Percentiles rank a stretch among this genome's conserved stretches.
Evolutionary conservation across 2,113 vertebrate genomes (phyloP).

Genomic region (Amphiprion ocellaris): DNA sequence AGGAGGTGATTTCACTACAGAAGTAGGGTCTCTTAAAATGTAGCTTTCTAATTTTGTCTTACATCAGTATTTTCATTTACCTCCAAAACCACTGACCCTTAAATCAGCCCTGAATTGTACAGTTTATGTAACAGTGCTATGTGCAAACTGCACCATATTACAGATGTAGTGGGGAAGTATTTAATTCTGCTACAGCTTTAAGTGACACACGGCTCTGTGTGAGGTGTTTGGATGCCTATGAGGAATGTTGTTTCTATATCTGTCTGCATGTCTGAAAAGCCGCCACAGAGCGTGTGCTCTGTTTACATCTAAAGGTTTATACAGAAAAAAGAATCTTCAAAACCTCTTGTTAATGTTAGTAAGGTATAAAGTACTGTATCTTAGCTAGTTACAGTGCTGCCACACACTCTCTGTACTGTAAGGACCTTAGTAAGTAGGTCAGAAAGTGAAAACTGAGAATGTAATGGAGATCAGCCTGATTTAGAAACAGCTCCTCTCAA

Average conservation of each 20-base stretch:
- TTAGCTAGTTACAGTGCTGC: slow-evolving; percentile 4
- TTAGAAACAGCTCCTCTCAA: slow-evolving; percentile 59
- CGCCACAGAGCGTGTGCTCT: not conserved
- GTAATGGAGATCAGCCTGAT: slow-evolving; percentile 58
- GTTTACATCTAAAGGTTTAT: slow-evolving; percentile 1
- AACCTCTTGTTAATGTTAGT: not conserved
- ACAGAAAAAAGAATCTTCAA: not conserved
- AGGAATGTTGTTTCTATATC: slow-evolving; percentile 71
- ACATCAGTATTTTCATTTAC: not conserved
- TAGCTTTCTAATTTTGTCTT: not conserved
- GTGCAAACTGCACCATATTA: not conserved
- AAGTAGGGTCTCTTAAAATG: not conserved
- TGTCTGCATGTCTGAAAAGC: slow-evolving; percentile 63
- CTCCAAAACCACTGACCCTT: not conserved
- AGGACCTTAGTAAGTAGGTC: slow-evolving; percentile 40
- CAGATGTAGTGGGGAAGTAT: not conserved
- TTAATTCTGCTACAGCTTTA: slow-evolving; percentile 67
- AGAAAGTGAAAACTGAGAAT: slow-evolving; percentile 52
- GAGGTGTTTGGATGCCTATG: slow-evolving; percentile 63
- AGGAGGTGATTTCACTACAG: not conserved
- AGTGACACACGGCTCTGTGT: slow-evolving; percentile 55
- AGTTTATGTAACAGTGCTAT: not conserved
- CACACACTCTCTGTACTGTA: slow-evolving; percentile 21
- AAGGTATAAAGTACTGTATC: slow-evolving; percentile 5
- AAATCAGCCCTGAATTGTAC: not conserved